Evolutionary conservation across 2,113 vertebrate genomes (phyloP).

Genomic region (Oreochromis niloticus): DNA sequence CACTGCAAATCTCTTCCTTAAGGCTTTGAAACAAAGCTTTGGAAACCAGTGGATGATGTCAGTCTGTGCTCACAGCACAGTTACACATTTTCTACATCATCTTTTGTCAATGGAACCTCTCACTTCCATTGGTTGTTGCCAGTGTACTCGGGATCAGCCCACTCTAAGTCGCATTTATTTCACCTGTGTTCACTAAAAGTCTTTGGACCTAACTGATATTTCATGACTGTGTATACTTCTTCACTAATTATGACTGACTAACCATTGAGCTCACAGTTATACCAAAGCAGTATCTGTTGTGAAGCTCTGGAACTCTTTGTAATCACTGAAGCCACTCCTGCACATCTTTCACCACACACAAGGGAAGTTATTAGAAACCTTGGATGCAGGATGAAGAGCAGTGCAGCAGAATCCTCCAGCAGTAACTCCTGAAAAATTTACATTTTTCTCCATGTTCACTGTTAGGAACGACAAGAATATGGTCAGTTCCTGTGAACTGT

Average conservation of each 20-base stretch:
- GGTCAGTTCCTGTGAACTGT: not conserved
- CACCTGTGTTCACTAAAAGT: not conserved
- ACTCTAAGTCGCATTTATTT: not conserved
- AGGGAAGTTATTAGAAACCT: not conserved
- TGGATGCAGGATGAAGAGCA: not conserved
- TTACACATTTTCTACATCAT: not conserved
- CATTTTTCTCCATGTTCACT: not conserved
- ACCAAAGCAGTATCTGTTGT: not conserved
- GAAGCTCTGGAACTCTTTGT: not conserved
- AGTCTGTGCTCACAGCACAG: not conserved
- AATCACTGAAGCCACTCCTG: not conserved
- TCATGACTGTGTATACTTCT: fast-evolving
- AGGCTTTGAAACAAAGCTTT: not conserved
- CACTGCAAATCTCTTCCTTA: fast-evolving
- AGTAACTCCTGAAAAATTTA: not conserved
- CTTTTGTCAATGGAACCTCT: not conserved
- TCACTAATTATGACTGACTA: not conserved
- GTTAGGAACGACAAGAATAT: not conserved
- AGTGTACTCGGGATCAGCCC: not conserved
- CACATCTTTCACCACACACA: not conserved
- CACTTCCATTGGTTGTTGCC: not conserved
- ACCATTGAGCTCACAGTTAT: not conserved
- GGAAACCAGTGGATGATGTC: not conserved
- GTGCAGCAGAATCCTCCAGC: not conserved
- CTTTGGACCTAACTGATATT: not conserved